Conservation (phyloP, 2,797 vertebrate species). For the Lagodon rhomboides region DNA sequence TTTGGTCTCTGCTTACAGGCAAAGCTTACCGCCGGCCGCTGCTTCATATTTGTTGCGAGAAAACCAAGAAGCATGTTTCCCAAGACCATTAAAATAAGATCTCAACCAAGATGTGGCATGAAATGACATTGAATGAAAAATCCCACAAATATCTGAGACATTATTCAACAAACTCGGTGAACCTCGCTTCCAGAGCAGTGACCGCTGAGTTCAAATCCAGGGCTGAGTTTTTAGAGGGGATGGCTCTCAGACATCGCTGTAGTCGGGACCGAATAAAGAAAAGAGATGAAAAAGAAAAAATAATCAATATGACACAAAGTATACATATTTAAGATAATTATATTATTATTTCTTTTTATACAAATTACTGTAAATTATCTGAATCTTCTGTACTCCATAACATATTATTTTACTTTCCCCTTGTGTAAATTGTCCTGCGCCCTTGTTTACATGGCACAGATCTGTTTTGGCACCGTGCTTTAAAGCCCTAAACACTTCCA, state of each 20-base stretch:
- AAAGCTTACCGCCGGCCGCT: not conserved
- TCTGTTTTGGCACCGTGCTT: constrained; percentile 19
- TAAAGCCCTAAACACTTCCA: constrained; percentile 42
- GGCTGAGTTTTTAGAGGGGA: no score
- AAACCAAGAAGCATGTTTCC: not conserved
- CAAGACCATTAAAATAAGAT: not conserved
- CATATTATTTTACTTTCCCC: not conserved
- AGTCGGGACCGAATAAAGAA: not conserved
- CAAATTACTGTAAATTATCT: not conserved
- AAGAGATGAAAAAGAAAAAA: not conserved
- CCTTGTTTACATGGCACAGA: constrained; percentile 18
- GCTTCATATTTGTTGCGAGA: not conserved
- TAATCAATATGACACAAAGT: not conserved
- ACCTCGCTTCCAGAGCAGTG: no score
- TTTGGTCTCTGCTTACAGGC: not conserved
- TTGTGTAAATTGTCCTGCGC: not conserved
- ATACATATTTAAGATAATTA: no score
- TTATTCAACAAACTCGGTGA: no score
- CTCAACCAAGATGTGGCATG: not conserved
- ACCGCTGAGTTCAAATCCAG: no score
- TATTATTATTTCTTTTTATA: not conserved
- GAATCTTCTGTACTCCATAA: not conserved
- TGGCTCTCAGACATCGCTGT: not conserved
- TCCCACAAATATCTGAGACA: no score
- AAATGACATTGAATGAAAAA: no score